These are phyloP conservation scores for Myotis yumanensis DNA, from an alignment of 2,113 vertebrate species.

Conservation along the genomic window DNA sequence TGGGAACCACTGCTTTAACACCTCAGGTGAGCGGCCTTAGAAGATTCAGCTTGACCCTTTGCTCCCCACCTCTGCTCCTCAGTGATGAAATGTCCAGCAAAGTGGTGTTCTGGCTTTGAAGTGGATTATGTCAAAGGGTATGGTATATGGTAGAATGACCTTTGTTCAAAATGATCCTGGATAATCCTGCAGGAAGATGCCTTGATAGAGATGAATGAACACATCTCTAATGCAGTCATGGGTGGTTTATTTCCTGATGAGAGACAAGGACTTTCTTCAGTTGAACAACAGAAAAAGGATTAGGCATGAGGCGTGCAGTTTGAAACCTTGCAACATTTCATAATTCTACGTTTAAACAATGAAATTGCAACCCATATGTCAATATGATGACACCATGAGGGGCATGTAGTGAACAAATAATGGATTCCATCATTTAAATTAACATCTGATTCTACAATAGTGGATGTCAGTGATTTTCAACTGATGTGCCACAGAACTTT, in stretches of 20 bases:
- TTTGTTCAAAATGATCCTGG: not conserved
- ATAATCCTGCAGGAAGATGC: not conserved
- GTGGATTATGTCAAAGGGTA: not conserved
- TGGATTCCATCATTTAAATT: not conserved
- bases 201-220: not conserved
- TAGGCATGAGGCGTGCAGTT: not conserved
- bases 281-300: not conserved
- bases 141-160: not conserved
- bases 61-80: not conserved
- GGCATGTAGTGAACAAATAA: not conserved
- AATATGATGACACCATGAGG: not conserved
- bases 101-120: not conserved
- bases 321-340: not conserved
- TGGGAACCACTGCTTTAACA: not conserved
- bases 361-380: not conserved
- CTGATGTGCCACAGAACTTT: not conserved
- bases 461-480: not conserved
- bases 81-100: not conserved
- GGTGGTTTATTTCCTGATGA: not conserved
- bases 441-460: not conserved
- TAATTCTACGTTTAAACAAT: not conserved
- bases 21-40: not conserved
- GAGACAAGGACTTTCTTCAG: not conserved
- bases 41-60: not conserved
- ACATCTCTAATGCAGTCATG: not conserved